Percentiles rank a stretch among this genome's conserved stretches.
These are phyloP conservation scores for Agrochola circellaris DNA, from an alignment of 2,888 invertebrate species.

Conservation along the genomic window DNA sequence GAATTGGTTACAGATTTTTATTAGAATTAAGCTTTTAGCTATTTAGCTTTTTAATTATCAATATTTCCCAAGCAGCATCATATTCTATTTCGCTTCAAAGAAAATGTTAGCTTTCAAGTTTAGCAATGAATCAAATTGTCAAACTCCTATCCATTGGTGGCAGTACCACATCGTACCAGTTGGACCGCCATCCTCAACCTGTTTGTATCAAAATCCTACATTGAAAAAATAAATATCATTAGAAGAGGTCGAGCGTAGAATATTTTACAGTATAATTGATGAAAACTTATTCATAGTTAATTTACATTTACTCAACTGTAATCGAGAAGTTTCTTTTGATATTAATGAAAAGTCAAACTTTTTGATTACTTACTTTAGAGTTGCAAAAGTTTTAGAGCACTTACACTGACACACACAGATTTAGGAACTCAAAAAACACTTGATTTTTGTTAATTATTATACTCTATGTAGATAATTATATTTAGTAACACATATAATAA, in stretches of 20 bases:
- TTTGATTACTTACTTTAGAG: constrained; percentile 46
- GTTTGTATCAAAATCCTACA: neutral
- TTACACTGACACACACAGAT: constrained; percentile 46
- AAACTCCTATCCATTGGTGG: neutral
- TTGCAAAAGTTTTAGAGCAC: constrained; percentile 38
- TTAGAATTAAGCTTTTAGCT: neutral
- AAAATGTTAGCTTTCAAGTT: neutral
- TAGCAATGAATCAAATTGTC: neutral
- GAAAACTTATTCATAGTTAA: constrained; percentile 16
- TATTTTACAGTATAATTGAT: neutral
- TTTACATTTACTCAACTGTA: neutral
- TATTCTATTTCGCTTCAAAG: neutral
- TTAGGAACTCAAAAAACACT: neutral
- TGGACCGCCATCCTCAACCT: too few species aligned
- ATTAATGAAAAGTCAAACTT: constrained; percentile 26
- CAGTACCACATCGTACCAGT: too few species aligned
- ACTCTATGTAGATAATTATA: neutral
- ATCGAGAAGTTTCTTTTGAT: constrained; percentile 10
- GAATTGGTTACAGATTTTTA: neutral
- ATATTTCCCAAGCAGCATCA: neutral
- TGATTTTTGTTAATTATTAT: neutral
- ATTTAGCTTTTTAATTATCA: too few species aligned
- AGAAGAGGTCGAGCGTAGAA: neutral
- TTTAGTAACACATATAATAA: neutral
- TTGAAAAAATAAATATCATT: neutral